Evolutionary conservation across 1,140 invertebrate species (phyloP).

Genomic region (Chironomus tepperi): DNA sequence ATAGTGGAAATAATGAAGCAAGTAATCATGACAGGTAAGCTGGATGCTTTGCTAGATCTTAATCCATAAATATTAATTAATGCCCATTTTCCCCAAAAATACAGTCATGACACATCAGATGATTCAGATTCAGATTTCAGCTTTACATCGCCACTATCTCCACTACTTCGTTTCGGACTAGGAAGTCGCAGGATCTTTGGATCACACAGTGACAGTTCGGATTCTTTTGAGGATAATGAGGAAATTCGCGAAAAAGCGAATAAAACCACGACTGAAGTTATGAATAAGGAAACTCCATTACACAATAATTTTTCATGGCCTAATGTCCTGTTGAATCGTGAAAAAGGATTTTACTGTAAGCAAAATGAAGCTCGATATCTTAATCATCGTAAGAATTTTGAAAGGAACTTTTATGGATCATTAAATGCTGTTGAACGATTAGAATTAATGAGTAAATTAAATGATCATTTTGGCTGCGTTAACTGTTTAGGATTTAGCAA

Average conservation of each 20-base stretch:
- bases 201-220: background rate
- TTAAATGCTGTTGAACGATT: conserved; percentile 66
- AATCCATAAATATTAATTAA: background rate
- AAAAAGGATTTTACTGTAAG: background rate
- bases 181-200: background rate
- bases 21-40: background rate
- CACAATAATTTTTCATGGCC: background rate
- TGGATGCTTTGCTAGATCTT: background rate
- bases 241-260: background rate
- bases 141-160: background rate
- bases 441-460: conserved; percentile 66
- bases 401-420: background rate
- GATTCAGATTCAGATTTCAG: background rate
- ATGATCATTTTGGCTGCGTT: conserved; percentile 80
- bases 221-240: background rate
- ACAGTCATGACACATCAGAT: background rate
- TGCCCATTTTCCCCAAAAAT: background rate
- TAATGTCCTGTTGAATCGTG: background rate
- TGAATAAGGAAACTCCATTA: background rate
- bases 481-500: conserved; percentile 87
- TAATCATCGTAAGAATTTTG: background rate
- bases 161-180: background rate
- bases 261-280: background rate
- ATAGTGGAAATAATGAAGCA: background rate
- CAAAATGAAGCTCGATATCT: background rate